These are phyloP conservation scores for Dufourea novaeangliae DNA, from an alignment of 1,140 invertebrate species.

Conservation along the genomic window DNA sequence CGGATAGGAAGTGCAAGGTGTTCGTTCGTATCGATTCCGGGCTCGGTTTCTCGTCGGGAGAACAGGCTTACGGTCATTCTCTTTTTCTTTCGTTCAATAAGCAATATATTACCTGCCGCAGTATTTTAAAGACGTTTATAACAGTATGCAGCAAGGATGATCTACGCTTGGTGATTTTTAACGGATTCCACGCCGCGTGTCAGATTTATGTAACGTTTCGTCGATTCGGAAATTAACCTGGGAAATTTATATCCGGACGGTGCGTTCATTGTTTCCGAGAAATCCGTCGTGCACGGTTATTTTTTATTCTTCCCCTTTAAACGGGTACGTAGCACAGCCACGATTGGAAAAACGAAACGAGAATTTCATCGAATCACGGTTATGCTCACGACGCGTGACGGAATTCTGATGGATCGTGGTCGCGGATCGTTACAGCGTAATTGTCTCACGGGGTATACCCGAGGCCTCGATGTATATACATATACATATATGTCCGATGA, in stretches of 20 bases:
- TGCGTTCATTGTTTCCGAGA: neutral
- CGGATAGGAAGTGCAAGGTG: neutral
- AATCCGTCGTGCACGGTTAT: neutral
- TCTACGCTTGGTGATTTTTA: constrained; percentile 17
- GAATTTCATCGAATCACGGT: constrained; percentile 60
- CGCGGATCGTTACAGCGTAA: constrained; percentile 67
- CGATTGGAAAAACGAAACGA: constrained; percentile 29
- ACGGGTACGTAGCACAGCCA: constrained; percentile 14
- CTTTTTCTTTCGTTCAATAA: constrained; percentile 38
- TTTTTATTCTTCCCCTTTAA: constrained; percentile 8
- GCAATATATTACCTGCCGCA: constrained; percentile 11
- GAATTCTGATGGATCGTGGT: constrained; percentile 69
- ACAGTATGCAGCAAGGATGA: neutral
- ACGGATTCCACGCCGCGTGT: neutral
- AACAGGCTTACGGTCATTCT: neutral
- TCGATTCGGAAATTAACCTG: neutral
- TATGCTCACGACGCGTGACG: constrained; percentile 67
- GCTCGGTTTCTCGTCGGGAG: neutral
- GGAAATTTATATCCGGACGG: neutral
- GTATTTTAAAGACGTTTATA: constrained; percentile 2
- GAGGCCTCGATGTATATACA: constrained; percentile 28
- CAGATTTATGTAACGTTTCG: neutral
- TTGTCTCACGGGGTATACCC: constrained; percentile 64
- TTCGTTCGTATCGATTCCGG: constrained; percentile 4
- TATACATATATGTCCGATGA: constrained; percentile 49